Evolutionary conservation across 2,113 vertebrate species (phyloP).

Genomic region (Xyliphius kryptos): DNA sequence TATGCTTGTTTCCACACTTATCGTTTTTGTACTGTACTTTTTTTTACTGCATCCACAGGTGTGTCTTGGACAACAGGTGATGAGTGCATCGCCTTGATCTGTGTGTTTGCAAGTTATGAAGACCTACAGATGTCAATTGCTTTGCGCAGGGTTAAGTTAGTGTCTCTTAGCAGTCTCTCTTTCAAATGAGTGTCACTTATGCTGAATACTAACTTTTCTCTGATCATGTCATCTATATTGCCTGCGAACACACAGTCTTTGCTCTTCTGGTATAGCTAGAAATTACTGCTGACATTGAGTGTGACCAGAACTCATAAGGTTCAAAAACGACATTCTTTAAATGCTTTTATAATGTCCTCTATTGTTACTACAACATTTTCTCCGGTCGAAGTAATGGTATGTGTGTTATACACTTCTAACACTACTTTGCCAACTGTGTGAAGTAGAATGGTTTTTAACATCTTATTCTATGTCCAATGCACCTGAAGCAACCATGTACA

Average conservation of each 20-base stretch:
- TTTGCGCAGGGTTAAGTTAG: not conserved
- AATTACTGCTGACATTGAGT: not conserved
- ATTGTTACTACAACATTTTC: not conserved
- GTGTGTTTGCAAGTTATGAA: too few relatives aligned
- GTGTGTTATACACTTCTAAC: slow-evolving; percentile 26
- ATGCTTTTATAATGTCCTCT: slow-evolving; percentile 14
- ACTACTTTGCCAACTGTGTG: slow-evolving; percentile 28
- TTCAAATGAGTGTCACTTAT: slow-evolving; percentile 9
- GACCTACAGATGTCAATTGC: slow-evolving; percentile 15
- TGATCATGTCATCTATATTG: slow-evolving; percentile 29
- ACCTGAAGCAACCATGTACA: slow-evolving; percentile 25
- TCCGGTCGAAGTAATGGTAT: not conserved
- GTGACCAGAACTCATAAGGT: not conserved
- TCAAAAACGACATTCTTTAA: slow-evolving; percentile 24
- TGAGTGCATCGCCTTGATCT: slow-evolving; percentile 14
- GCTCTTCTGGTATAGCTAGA: slow-evolving; percentile 28
- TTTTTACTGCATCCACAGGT: not conserved
- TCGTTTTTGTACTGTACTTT: not conserved
- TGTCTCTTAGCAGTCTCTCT: slow-evolving; percentile 14
- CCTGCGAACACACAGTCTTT: slow-evolving; percentile 32
- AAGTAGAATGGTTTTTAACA: slow-evolving; percentile 33
- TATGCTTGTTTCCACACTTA: slow-evolving; percentile 20
- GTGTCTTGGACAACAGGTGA: not conserved
- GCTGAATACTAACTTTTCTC: slow-evolving; percentile 38
- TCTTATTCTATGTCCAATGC: not conserved